These are phyloP conservation scores for Peromyscus aztecus DNA, from an alignment of 2,797 vertebrate genomes.

Conservation along the genomic window DNA sequence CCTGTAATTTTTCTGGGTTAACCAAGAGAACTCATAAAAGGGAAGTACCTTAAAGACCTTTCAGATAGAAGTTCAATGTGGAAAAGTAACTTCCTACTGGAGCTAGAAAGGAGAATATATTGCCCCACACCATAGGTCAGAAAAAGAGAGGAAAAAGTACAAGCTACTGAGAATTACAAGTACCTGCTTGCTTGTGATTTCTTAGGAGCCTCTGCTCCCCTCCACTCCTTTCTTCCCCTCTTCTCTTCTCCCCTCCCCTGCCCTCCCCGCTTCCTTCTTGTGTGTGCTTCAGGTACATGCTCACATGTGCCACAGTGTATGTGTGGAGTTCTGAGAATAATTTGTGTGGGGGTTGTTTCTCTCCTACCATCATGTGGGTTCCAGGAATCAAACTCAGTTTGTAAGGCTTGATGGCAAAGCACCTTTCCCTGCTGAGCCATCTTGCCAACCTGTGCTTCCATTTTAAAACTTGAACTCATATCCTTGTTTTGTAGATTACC, in stretches of 20 bases:
- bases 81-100: slow-evolving; percentile 58
- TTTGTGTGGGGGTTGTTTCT: background rate
- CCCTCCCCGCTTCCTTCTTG: background rate
- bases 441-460: background rate
- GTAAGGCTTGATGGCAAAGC: background rate
- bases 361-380: background rate
- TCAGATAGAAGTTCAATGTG: slow-evolving; percentile 48
- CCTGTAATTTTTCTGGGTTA: slow-evolving; percentile 64
- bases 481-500: slow-evolving; percentile 41
- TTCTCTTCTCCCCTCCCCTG: background rate
- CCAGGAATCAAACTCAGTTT: background rate
- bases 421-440: background rate
- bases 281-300: background rate
- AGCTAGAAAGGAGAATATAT: slow-evolving; percentile 40
- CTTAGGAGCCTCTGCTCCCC: background rate
- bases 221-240: background rate
- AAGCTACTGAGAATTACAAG: background rate
- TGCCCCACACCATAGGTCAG: background rate
- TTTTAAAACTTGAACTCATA: slow-evolving; percentile 59
- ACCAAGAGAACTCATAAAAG: slow-evolving; percentile 65
- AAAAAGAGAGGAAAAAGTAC: slow-evolving; percentile 7
- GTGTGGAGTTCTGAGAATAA: background rate
- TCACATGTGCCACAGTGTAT: background rate
- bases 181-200: background rate
- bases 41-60: slow-evolving; percentile 42